Evolutionary conservation across 2,113 vertebrate species (phyloP), one percentile per base, ranked within the genome.

Genomic region (Cynopterus brachyotis): DNA sequence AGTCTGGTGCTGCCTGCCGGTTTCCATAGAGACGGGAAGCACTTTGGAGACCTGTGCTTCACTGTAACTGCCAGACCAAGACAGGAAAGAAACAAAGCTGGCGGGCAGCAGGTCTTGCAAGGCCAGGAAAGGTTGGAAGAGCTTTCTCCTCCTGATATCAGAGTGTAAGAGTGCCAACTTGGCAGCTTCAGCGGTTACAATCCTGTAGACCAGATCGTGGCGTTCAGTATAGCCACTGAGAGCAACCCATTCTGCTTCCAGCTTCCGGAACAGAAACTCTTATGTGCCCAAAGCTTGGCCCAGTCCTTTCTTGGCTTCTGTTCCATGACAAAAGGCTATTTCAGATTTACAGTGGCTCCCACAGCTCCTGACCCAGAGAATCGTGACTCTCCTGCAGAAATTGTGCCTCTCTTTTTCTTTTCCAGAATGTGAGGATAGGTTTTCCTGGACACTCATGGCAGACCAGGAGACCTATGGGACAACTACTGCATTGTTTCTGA

Each of bases 91-190:
- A 95, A 93, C 89, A 96, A 93, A 97, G 93, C 95, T 98, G 98
- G 98, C 98, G 28, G 85, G 42, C 82, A 84, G 15, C n/a, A 55
- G 97, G 96, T 95, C 97, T 87, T 97, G 75, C 69, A 94, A 97
- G 97, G 96, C 98, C 98, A 98, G 79, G 62, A 89, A 97, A 97
- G 97, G 98, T 97, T 98, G 97, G 98, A 97, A 96, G 97, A 96
- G 95, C 79, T 96, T 97, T 89, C 37, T 94, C 24, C 69, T 94
- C 35, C 82, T 95, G 91, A 94, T 96, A 97, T 57, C 91, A 81
- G 75, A 91, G 64, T 30, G 15, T 11, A 57, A 30, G 57, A 75
- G 15, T 90, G 93, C 97, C 97, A 98, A 84, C 40, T 15, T 94
- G 96, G 93, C 96, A 94, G 85, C 69, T 89, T 81, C 24, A 10